Conservation (phyloP, 1,140 invertebrate genomes). For the Drosophila malerkotliana region DNA sequence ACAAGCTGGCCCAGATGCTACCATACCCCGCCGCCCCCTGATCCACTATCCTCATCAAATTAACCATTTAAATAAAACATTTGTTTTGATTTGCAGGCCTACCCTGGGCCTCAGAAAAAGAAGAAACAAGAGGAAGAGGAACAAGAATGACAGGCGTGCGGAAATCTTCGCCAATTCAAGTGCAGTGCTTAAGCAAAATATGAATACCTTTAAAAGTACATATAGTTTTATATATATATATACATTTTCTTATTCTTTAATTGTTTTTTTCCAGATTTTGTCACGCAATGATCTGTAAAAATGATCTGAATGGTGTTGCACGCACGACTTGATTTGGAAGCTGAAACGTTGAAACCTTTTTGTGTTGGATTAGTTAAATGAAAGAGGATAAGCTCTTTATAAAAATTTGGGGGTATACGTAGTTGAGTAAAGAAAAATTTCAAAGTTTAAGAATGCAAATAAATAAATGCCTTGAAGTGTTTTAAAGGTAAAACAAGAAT, state of each 20-base stretch:
- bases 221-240: neutral
- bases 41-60: constrained; percentile 57
- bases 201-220: constrained; percentile 12
- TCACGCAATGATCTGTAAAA: constrained; percentile 26
- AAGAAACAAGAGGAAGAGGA: constrained; percentile 30
- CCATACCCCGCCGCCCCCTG: constrained; percentile 13
- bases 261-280: constrained; percentile 12
- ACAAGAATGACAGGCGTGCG: constrained; percentile 62
- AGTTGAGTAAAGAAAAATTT: no score
- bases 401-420: neutral
- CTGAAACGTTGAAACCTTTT: neutral
- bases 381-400: neutral
- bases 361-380: constrained; percentile 4
- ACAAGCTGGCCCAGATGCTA: constrained; percentile 30
- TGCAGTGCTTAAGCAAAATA: constrained; percentile 10
- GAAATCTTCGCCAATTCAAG: constrained; percentile 20
- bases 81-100: constrained; percentile 67
- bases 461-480: no score
- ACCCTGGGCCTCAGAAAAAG: neutral
- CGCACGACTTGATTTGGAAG: constrained; percentile 9
- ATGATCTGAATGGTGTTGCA: constrained; percentile 8
- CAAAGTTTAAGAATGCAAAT: no score
- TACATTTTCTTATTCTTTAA: neutral
- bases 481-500: no score
- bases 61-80: constrained; percentile 81